Percentiles rank a stretch among this genome's conserved stretches.
Evolutionary conservation across 2,797 vertebrate genomes (phyloP).

Genomic region (Manis pentadactyla): DNA sequence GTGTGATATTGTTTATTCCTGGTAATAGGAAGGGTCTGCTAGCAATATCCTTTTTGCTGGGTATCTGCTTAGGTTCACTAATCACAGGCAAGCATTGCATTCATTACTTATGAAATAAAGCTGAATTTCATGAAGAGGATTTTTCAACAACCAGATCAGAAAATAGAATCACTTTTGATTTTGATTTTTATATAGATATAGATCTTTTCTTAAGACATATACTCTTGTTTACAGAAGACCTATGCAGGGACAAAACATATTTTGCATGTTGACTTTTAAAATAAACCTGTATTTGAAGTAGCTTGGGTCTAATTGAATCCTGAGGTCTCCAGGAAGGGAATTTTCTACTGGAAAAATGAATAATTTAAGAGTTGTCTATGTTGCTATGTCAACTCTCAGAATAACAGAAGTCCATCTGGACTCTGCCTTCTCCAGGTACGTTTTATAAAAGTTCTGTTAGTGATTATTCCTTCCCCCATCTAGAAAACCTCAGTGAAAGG

Average conservation of each 20-base stretch:
- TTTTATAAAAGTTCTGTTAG: conserved; percentile 69
- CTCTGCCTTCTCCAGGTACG: conserved; percentile 76
- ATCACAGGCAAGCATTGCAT: conserved; percentile 82
- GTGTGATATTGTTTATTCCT: conserved; percentile 40
- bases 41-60: conserved; percentile 74
- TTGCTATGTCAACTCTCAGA: conserved; percentile 77
- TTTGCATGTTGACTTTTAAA: conserved; percentile 46
- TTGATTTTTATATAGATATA: conserved; percentile 38
- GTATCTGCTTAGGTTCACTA: conserved; percentile 82
- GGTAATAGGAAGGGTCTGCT: conserved; percentile 73
- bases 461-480: conserved; percentile 63
- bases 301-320: conserved; percentile 75
- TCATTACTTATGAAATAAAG: conserved; percentile 87
- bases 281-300: conserved; percentile 76
- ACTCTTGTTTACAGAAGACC: conserved; percentile 63
- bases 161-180: conserved; percentile 59
- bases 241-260: conserved; percentile 57
- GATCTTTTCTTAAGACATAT: conserved; percentile 43
- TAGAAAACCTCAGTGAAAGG: conserved; percentile 60
- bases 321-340: conserved; percentile 76
- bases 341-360: conserved; percentile 83
- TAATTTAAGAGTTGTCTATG: conserved; percentile 82
- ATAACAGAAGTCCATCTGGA: conserved; percentile 78
- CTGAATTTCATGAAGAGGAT: conserved; percentile 84
- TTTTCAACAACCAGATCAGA: conserved; percentile 72